These are phyloP conservation scores for Emydocephalus ijimae DNA, from an alignment of 2,113 vertebrate genomes.

Conservation along the genomic window DNA sequence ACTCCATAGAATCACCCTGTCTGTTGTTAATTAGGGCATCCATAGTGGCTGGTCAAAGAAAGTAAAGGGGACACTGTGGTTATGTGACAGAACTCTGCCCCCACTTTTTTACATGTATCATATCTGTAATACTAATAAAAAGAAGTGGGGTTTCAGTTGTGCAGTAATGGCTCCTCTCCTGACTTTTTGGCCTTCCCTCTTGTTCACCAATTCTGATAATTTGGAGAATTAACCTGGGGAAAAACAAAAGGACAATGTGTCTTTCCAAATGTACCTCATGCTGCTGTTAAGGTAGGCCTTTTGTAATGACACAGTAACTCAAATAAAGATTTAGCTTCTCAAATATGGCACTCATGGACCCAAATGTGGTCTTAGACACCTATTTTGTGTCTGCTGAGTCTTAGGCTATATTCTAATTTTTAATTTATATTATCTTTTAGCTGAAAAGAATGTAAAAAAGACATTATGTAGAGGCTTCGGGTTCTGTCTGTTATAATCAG, in stretches of 20 bases:
- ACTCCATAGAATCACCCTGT: constrained; percentile 22
- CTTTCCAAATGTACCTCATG: neutral
- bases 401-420: neutral
- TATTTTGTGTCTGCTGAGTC: neutral
- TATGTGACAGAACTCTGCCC: neutral
- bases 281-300: neutral
- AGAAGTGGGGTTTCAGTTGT: neutral
- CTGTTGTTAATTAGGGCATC: constrained; percentile 31
- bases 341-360: neutral
- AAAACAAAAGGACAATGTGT: neutral
- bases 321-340: neutral
- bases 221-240: neutral
- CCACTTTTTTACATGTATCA: neutral
- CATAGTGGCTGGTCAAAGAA: neutral
- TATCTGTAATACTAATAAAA: neutral
- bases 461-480: neutral
- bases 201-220: neutral
- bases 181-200: neutral
- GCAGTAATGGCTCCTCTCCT: neutral
- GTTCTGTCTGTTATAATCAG: neutral
- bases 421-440: neutral
- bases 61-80: neutral
- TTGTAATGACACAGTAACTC: neutral
- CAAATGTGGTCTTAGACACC: neutral
- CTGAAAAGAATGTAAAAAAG: neutral